Conservation (phyloP, 2,113 vertebrate genomes). For the Anthoscopus minutus region DNA sequence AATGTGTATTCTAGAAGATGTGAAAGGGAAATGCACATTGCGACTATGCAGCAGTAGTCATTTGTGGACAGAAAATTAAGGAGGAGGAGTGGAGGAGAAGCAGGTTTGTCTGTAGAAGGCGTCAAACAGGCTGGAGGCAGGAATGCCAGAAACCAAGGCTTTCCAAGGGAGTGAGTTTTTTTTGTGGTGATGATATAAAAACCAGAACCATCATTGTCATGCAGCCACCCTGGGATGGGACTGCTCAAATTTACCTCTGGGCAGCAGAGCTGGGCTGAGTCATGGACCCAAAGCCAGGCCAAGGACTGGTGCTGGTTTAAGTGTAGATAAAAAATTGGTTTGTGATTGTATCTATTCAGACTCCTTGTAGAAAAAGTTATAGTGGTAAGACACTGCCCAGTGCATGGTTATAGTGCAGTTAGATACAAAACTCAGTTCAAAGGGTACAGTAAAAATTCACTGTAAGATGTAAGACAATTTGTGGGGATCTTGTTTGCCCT, state of each 20-base stretch:
- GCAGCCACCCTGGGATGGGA: too few relatives aligned
- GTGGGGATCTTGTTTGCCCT: not conserved
- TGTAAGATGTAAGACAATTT: not conserved
- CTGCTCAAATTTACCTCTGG: not conserved
- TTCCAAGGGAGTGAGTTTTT: not conserved
- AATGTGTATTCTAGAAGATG: not conserved
- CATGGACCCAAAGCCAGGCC: not conserved
- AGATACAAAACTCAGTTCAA: not conserved
- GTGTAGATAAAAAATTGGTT: not conserved
- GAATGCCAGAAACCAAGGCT: not conserved
- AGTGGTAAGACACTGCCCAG: not conserved
- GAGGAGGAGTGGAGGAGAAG: not conserved
- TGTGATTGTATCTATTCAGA: not conserved
- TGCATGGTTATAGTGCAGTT: not conserved
- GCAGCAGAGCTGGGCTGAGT: not conserved
- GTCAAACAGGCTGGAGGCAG: not conserved
- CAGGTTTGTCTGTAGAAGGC: not conserved
- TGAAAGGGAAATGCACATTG: not conserved
- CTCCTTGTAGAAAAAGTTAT: not conserved
- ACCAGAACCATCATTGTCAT: fast-evolving
- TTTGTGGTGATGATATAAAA: not conserved
- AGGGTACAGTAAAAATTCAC: not conserved
- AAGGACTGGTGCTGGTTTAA: not conserved
- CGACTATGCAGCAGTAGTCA: not conserved
- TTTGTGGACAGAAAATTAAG: not conserved